These are phyloP conservation scores for Cydia pomonella DNA, from an alignment of 1,140 invertebrate species.

Conservation along the genomic window DNA sequence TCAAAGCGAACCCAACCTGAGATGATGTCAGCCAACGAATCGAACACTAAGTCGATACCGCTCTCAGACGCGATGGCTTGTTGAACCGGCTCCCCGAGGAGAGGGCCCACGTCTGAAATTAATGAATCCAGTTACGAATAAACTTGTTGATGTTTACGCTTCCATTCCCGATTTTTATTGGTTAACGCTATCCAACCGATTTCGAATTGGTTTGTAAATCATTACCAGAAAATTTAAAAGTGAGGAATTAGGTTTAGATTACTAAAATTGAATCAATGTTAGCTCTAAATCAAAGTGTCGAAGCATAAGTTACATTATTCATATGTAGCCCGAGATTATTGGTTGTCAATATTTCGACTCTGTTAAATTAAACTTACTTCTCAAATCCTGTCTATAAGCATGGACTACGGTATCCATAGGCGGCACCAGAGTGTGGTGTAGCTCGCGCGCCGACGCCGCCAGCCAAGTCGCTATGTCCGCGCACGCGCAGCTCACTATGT, in stretches of 20 bases:
- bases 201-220: slow-evolving; percentile 1
- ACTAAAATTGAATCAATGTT: neutral
- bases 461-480: slow-evolving; percentile 67
- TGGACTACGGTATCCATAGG: slow-evolving; percentile 67
- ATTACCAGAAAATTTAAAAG: neutral
- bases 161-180: slow-evolving; percentile 13
- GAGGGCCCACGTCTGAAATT: slow-evolving; percentile 82
- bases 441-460: slow-evolving; percentile 57
- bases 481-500: slow-evolving; percentile 63
- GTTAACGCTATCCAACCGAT: neutral
- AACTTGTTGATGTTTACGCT: slow-evolving; percentile 13
- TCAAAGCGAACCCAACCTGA: slow-evolving; percentile 73
- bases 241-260: neutral
- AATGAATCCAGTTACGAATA: slow-evolving; percentile 16
- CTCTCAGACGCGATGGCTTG: slow-evolving; percentile 83
- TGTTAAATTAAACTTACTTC: no score
- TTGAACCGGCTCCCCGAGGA: slow-evolving; percentile 86
- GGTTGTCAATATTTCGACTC: no score
- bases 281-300: no score
- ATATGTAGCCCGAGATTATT: no score
- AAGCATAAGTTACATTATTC: no score
- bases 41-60: slow-evolving; percentile 84
- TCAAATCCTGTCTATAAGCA: slow-evolving; percentile 66
- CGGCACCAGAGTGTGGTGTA: slow-evolving; percentile 65
- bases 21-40: slow-evolving; percentile 82